Evolutionary conservation across 1,140 invertebrate species (phyloP), one percentile per base, ranked within the genome.

Genomic region (Leptinotarsa lineolata): DNA sequence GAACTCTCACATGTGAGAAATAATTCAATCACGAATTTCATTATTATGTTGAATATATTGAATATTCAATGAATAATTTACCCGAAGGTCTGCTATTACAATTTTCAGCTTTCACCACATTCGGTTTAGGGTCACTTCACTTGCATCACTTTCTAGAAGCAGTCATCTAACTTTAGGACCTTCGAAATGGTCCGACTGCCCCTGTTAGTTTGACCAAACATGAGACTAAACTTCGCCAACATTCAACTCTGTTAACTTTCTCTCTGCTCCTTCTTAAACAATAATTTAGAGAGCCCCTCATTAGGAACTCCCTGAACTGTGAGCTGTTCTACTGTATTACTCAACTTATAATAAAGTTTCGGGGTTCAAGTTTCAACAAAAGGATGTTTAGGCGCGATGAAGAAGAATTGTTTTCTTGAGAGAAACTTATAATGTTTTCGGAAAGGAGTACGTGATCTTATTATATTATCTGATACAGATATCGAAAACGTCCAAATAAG

Each of bases 141-240:
- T 54, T 13, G 48, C 15, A 15, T 54, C n/a, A 54, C 15, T 54
- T 54, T 54, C 48, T 15, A 3, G n/a, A 54, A 18, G n/a, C 48
- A 54, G 48, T 54, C 48, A 54, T 39, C 64, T 45, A 66, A 66
- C 64, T 66, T 66, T 39, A 18, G 30, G 30, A 66, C 39, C 22
- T 66, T 44, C 64, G 64, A 66, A 54, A 54, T 18, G 48, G 64
- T 15, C 22, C 64, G 11, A 66, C 24, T 66, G 58, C 61, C 65
- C 54, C 63, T 73, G 65, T 73, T 73, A 73, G 65, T 68, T 73
- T 73, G 72, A 73, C 67, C 65, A 73, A 67, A 73, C 54, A 64
- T 69, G 68, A 65, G 59, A 68, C 54, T 58, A n/a, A 73, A 68
- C 63, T 73, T 73, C 63, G 48, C 44, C 54, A 59, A 69, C 60